Conservation (phyloP, 2,113 vertebrate species). For the Salvator merianae region DNA sequence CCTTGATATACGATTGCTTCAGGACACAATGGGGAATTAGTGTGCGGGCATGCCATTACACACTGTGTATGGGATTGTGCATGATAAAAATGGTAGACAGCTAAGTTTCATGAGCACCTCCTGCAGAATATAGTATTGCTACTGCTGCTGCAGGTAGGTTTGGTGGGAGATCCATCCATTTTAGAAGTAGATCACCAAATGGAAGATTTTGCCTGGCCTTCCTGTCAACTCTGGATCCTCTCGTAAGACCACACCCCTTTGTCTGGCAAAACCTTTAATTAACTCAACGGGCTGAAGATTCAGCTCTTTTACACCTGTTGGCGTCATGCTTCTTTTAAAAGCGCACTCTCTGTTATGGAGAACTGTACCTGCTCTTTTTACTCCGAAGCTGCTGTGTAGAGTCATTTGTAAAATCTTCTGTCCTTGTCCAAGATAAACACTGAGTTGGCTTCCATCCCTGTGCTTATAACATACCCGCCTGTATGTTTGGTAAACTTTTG, state of each 20-base stretch:
- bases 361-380: background rate
- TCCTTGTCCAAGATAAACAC: slow-evolving; percentile 19
- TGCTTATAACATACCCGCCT: background rate
- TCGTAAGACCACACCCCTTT: background rate
- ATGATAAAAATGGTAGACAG: too few relatives aligned
- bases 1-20: background rate
- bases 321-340: background rate
- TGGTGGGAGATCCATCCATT: too few relatives aligned
- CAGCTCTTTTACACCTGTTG: background rate
- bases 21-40: background rate
- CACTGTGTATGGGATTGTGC: too few relatives aligned
- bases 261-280: background rate
- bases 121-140: too few relatives aligned
- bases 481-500: slow-evolving; percentile 17
- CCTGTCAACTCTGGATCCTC: background rate
- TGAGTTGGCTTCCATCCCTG: background rate
- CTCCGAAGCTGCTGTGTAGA: slow-evolving; percentile 9
- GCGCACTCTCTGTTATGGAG: background rate
- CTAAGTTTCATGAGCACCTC: too few relatives aligned
- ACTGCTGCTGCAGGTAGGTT: too few relatives aligned
- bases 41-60: background rate
- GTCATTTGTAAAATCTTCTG: background rate
- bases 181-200: too few relatives aligned
- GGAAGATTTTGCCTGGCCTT: too few relatives aligned
- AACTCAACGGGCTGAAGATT: background rate